Evolutionary conservation across 1,140 invertebrate species (phyloP).

Genomic region (Teleogryllus occipitalis): DNA sequence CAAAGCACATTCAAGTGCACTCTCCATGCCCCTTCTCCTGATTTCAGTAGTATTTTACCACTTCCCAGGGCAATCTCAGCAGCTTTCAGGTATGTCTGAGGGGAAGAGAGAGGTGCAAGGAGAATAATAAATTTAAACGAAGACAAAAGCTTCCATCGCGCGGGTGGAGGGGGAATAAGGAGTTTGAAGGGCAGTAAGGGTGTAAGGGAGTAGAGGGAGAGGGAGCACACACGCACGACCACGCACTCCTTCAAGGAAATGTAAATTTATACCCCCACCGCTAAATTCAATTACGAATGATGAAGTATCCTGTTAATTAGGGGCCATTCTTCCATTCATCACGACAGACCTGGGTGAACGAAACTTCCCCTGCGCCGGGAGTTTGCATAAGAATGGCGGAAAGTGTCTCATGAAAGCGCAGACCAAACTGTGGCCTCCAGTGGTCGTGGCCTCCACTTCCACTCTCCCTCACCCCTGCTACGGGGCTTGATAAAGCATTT

Average conservation of each 20-base stretch:
- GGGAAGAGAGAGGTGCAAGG: not conserved
- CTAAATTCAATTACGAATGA: not conserved
- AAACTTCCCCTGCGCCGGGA: not conserved
- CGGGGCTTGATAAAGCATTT: no score
- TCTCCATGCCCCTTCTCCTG: no score
- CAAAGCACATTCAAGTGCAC: no score
- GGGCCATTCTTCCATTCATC: not conserved
- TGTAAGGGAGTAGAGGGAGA: not conserved
- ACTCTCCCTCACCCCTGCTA: no score
- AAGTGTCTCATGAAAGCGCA: not conserved
- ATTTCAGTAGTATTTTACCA: no score
- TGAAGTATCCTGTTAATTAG: constrained; percentile 1
- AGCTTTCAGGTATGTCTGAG: no score
- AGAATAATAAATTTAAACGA: not conserved
- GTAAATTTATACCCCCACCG: not conserved
- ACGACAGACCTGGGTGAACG: not conserved
- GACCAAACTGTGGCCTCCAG: not conserved
- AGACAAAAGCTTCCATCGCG: not conserved
- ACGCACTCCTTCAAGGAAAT: constrained; percentile 3
- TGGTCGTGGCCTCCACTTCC: not conserved
- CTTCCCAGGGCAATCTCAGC: no score
- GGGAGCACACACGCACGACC: not conserved
- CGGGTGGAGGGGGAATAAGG: not conserved
- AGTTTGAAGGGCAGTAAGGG: not conserved
- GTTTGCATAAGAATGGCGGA: not conserved